Evolutionary conservation across 2,888 invertebrate genomes (phyloP), one percentile per base, ranked within the genome.

Genomic region (Ctenicera cuprea): DNA sequence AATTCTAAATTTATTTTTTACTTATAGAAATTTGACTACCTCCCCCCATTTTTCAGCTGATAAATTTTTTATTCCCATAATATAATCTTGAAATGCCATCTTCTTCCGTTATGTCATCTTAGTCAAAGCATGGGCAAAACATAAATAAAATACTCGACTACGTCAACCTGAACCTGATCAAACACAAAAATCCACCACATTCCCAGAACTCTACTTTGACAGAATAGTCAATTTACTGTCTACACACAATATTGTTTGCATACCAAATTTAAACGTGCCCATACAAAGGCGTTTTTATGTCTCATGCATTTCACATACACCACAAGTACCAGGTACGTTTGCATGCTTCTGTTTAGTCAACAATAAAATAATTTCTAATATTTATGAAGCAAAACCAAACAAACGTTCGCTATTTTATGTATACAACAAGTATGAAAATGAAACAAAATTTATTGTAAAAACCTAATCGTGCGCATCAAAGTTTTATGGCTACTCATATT

Each of bases 191-290:
- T 48, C 9, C 20, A 11, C 3, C 20, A 20, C 1, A 12, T 59
- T 59, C 59, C 59, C 38, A 59, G 59, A 59, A 59, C 14, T 37
- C 38, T 54, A 22, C 59, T 37, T 41, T 22, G 9, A 9, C 11
- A 12, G 59, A 59, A 59, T 41, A 7, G 38, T 41, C 8, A 38
- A 41, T 38, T 18, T 20, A 38, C 57, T 3, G 37, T 18, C 33
- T 16, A 37, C 57, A 54, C 54, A 30, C 57, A 57, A 38, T 38
- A 59, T 38, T 20, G 38, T 38, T 59, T 59, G 59, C 59, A 59
- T 59, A 59, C 59, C 59, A 59, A 59, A 59, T 59, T 41, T n/a
- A 20, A 59, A 59, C 59, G 59, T 59, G 59, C 20, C 38, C 59
- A 38, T 59, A 59, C 20, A 18, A 59, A 59, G 16, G 18, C 37